Conservation (phyloP, 2,888 invertebrate genomes). For the Magallana nippona region DNA sequence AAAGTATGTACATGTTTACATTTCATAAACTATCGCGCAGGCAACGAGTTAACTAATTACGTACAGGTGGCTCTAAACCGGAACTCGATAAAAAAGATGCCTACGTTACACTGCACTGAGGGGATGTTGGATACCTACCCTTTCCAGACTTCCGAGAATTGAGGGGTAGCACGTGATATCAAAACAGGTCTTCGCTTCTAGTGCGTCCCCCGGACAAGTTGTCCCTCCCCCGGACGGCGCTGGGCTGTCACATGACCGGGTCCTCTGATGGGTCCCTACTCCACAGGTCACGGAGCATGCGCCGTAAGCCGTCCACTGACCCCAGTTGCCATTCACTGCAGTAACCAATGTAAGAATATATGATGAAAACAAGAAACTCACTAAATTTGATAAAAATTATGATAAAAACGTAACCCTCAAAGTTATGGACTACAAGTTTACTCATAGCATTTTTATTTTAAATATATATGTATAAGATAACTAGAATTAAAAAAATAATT, state of each 20-base stretch:
- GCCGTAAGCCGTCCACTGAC: constrained; percentile 46
- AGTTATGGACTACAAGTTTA: no score
- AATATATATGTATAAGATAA: no score
- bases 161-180: constrained; percentile 54
- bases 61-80: no score
- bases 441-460: no score
- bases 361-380: background rate
- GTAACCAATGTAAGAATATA: background rate
- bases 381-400: no score
- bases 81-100: background rate
- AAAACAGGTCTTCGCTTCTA: constrained; percentile 44
- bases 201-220: constrained; percentile 41
- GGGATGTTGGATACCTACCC: constrained; percentile 41
- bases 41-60: no score
- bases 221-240: constrained; percentile 45
- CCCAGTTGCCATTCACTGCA: constrained; percentile 49
- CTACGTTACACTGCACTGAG: background rate
- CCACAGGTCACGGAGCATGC: constrained; percentile 51
- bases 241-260: constrained; percentile 49
- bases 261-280: constrained; percentile 44
- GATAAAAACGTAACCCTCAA: no score
- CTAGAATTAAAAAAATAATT: no score
- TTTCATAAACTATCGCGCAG: no score
- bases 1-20: no score
- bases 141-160: constrained; percentile 47